These are phyloP conservation scores for Apantesis nais DNA, from an alignment of 2,888 invertebrate genomes.

Conservation along the genomic window DNA sequence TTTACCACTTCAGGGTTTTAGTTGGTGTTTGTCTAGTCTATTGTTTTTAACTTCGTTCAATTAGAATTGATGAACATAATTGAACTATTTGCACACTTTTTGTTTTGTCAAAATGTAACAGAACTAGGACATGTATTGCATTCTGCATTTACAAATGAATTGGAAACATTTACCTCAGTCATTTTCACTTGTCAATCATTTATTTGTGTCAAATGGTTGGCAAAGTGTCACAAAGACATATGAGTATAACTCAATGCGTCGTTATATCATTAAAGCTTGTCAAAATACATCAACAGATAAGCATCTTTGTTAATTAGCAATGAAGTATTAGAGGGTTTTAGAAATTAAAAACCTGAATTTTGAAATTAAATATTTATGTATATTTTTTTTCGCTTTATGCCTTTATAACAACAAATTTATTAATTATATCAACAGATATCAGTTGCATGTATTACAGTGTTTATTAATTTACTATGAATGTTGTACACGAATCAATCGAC, in stretches of 20 bases:
- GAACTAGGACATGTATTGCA: not conserved
- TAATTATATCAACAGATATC: slow-evolving; percentile 66
- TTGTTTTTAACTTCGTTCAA: not conserved
- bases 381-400: slow-evolving; percentile 80
- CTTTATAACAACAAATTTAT: slow-evolving; percentile 78
- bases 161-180: not conserved
- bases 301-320: not conserved
- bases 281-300: not conserved
- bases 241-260: not conserved
- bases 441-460: slow-evolving; percentile 68
- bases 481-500: slow-evolving; percentile 45
- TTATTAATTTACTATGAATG: slow-evolving; percentile 55
- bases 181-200: not conserved
- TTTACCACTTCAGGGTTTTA: slow-evolving; percentile 4
- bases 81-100: no score
- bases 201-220: not conserved
- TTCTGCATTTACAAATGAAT: not conserved
- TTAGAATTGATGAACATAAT: not conserved
- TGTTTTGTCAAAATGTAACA: not conserved
- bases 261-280: not conserved
- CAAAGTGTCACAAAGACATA: not conserved
- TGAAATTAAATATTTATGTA: slow-evolving; percentile 85
- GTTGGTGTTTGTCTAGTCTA: slow-evolving; percentile 2
- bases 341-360: slow-evolving; percentile 55
- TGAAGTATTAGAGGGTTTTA: slow-evolving; percentile 33